Conservation (phyloP, 2,113 vertebrate genomes). For the Tautogolabrus adspersus region DNA sequence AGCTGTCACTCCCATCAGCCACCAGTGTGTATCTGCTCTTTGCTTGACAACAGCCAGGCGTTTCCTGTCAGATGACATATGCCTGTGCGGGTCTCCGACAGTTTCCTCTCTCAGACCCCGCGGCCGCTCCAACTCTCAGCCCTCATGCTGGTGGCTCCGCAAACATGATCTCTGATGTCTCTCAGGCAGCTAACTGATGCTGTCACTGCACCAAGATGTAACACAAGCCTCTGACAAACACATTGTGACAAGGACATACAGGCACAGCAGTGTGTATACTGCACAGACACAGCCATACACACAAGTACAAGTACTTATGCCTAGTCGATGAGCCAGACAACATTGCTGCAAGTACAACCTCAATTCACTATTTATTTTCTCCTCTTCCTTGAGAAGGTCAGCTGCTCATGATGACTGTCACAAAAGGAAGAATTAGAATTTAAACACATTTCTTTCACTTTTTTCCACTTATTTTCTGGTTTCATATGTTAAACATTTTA, state of each 20-base stretch:
- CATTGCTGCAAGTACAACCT: constrained; percentile 41
- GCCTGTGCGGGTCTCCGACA: constrained; percentile 69
- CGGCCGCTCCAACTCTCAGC: constrained; percentile 69
- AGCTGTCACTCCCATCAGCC: constrained; percentile 83
- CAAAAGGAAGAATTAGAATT: background rate
- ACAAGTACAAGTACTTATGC: constrained; percentile 11
- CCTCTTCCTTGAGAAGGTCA: constrained; percentile 14
- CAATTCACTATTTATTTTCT: constrained; percentile 41
- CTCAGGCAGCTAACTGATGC: constrained; percentile 81
- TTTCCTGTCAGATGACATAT: constrained; percentile 83
- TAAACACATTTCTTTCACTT: background rate
- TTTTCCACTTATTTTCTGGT: background rate
- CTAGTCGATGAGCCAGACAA: constrained; percentile 27
- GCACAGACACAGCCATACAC: background rate
- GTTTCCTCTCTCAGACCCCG: constrained; percentile 77
- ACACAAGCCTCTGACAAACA: constrained; percentile 69
- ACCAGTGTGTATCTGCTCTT: constrained; percentile 68
- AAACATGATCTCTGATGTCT: constrained; percentile 82
- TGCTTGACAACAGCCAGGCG: constrained; percentile 63
- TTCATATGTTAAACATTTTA: background rate
- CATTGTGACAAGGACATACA: constrained; percentile 74
- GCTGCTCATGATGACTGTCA: constrained; percentile 2
- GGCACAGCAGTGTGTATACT: constrained; percentile 30
- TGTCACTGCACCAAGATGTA: constrained; percentile 76
- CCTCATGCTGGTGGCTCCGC: constrained; percentile 71